Percentiles rank a stretch among this genome's conserved stretches.
Conservation (phyloP, 2,888 invertebrate species). For the Muschampia plurimacula region DNA sequence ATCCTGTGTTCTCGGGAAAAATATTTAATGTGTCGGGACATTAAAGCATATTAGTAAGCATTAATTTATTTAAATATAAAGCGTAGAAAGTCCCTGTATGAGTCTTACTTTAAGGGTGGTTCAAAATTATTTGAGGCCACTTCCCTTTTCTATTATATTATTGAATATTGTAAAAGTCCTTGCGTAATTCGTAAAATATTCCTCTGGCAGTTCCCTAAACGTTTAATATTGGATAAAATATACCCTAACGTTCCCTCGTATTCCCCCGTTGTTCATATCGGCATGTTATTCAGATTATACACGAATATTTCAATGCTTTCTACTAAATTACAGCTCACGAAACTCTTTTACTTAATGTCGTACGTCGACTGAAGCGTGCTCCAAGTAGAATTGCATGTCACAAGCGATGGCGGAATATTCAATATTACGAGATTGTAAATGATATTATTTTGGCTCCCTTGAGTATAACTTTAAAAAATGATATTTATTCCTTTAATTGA, state of each 20-base stretch:
- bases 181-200: conserved; percentile 80
- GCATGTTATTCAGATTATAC: conserved; percentile 86
- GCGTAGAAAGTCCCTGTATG: conserved; percentile 3
- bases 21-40: not conserved
- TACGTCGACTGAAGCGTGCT: conserved; percentile 61
- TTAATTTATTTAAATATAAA: conserved; percentile 22
- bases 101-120: conserved; percentile 8
- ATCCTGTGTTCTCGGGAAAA: not conserved
- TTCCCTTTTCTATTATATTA: conserved; percentile 68
- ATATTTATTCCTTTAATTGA: no score
- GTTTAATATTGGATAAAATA: conserved; percentile 85
- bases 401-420: conserved; percentile 50
- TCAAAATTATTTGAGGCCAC: conserved; percentile 35
- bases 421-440: conserved; percentile 5
- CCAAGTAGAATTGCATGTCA: conserved; percentile 53
- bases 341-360: conserved; percentile 80
- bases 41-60: not conserved
- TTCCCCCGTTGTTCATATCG: conserved; percentile 85
- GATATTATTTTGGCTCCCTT: not conserved
- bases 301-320: conserved; percentile 86
- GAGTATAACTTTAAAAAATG: no score
- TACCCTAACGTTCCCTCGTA: conserved; percentile 75
- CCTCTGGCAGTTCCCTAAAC: conserved; percentile 74
- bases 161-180: conserved; percentile 77
- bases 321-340: conserved; percentile 84